phyloP scores from a whole-genome alignment of 2,888 invertebrate species.

The Cataglyphis altisquamis region DNA sequence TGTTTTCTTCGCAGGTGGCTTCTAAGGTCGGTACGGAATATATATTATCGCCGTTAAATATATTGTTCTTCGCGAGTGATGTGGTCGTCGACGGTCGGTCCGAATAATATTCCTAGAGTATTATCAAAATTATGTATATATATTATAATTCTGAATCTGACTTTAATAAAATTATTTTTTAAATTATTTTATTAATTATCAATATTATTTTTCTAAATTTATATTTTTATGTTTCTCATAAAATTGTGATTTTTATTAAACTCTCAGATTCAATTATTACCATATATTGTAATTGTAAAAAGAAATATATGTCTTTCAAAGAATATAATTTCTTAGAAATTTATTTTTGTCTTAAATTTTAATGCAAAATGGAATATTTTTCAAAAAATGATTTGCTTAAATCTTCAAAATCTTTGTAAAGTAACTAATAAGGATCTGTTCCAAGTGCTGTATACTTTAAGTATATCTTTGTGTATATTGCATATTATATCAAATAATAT shows the following conservation, averaged over 20 bases:
- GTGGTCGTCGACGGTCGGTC: constrained; percentile 87
- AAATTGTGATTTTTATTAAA: not conserved
- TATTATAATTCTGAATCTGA: constrained; percentile 1
- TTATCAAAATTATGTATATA: constrained; percentile 4
- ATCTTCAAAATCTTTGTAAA: constrained; percentile 11
- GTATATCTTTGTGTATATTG: not conserved
- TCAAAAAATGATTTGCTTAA: not conserved
- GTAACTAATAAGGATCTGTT: not conserved
- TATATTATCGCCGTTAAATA: constrained; percentile 72
- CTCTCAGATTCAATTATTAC: not conserved
- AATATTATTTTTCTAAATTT: constrained; percentile 31
- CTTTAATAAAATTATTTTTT: not conserved
- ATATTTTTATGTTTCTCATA: not conserved
- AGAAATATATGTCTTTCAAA: not conserved
- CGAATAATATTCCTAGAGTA: constrained; percentile 81
- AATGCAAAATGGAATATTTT: not conserved
- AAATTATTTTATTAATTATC: not conserved
- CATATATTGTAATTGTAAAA: not conserved
- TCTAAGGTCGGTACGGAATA: constrained; percentile 71
- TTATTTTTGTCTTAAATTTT: not conserved
- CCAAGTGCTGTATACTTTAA: not conserved
- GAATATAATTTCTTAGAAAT: not conserved
- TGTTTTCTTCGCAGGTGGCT: constrained; percentile 73
- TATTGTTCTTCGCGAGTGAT: constrained; percentile 84
- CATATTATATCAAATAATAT: not conserved